A percentile compares a stretch with the other conserved stretches of the same genome.
phyloP scores from a whole-genome alignment of 2,888 invertebrate species.

The Xestia c-nigrum region DNA sequence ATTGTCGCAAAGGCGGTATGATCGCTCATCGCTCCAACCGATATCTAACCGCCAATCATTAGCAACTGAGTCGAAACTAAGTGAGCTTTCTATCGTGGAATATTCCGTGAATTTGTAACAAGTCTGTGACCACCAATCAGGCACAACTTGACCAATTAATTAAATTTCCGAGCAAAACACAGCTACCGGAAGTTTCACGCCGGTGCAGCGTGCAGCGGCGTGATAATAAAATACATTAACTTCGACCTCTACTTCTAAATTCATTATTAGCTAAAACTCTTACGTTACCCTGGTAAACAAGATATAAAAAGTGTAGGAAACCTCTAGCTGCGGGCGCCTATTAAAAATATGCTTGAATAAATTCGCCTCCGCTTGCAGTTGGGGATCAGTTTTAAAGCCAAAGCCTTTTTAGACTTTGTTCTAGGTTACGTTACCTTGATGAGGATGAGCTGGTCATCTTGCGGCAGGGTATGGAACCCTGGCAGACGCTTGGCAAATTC shows the following conservation, averaged over 20 bases:
- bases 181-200: background rate
- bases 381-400: background rate
- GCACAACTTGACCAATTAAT: background rate
- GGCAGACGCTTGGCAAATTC: slow-evolving; percentile 99
- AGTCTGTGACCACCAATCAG: background rate
- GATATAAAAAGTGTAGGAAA: background rate
- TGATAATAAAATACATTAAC: background rate
- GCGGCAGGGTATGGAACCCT: slow-evolving; percentile 96
- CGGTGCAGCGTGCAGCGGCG: no score
- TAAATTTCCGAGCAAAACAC: background rate
- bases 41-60: background rate
- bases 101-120: background rate
- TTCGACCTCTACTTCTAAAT: background rate
- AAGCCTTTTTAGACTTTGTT: background rate
- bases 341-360: slow-evolving; percentile 2
- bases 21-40: background rate
- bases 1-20: background rate
- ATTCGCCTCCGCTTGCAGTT: slow-evolving; percentile 7
- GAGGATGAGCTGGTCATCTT: slow-evolving; percentile 99
- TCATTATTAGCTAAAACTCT: background rate
- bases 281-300: background rate
- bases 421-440: slow-evolving; percentile 92
- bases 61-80: background rate
- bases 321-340: background rate
- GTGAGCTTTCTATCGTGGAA: background rate